Percentiles rank a stretch among this genome's conserved stretches.
Evolutionary conservation across 2,888 invertebrate genomes (phyloP).

Genomic region (Hypomecis atomaria): DNA sequence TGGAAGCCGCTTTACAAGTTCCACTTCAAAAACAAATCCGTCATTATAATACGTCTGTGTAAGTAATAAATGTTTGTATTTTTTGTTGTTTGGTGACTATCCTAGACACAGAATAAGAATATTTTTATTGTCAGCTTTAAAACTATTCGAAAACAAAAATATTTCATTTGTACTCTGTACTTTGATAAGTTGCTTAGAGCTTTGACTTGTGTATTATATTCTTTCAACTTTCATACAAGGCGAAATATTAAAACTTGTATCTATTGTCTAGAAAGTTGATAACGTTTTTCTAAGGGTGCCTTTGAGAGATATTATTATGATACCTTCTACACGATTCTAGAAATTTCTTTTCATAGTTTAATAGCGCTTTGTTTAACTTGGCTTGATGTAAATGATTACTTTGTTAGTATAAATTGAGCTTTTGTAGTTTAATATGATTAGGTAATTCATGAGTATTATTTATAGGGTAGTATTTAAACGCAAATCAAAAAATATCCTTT

Average conservation of each 20-base stretch:
- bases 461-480: too few relatives aligned
- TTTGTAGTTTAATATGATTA: background rate
- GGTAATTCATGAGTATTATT: background rate
- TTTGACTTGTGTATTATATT: constrained; percentile 11
- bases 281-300: constrained; percentile 18
- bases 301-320: constrained; percentile 16
- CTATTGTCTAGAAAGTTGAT: constrained; percentile 26
- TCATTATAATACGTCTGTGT: too few relatives aligned
- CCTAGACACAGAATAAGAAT: background rate
- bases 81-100: too few relatives aligned
- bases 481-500: too few relatives aligned
- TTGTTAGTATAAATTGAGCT: constrained; percentile 2
- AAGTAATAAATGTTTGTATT: too few relatives aligned
- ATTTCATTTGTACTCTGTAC: constrained; percentile 12
- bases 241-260: constrained; percentile 23
- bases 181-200: constrained; percentile 4
- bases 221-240: constrained; percentile 15
- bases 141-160: constrained; percentile 6
- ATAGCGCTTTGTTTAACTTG: constrained; percentile 9
- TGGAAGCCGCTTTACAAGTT: too few relatives aligned
- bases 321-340: constrained; percentile 4
- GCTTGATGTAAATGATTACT: background rate
- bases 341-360: constrained; percentile 21
- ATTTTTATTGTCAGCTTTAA: constrained; percentile 9
- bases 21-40: too few relatives aligned